These are phyloP conservation scores for Actinernus sp. DNA, from an alignment of 92 coral and sea anemone genomes.

Conservation along the genomic window DNA sequence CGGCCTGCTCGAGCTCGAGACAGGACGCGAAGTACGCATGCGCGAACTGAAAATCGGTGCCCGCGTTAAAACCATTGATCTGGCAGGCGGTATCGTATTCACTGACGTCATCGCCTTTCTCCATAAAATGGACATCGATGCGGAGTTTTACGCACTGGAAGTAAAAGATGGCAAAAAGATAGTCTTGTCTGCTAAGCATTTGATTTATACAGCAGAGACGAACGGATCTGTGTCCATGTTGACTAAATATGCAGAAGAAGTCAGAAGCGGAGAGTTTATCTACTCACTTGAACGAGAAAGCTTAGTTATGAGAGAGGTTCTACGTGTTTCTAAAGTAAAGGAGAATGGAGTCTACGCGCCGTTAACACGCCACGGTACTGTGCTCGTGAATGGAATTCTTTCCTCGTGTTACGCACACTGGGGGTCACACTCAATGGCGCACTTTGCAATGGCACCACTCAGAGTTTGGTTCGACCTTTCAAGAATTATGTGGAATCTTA, in stretches of 20 bases:
- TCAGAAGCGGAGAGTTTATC: slow-evolving; percentile 52
- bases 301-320: slow-evolving; percentile 14
- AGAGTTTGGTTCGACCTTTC: slow-evolving; percentile 36
- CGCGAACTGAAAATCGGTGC: slow-evolving; percentile 57
- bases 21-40: slow-evolving; percentile 51
- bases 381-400: slow-evolving; percentile 63
- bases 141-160: slow-evolving; percentile 31
- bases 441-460: slow-evolving; percentile 71
- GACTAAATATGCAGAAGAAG: slow-evolving; percentile 64
- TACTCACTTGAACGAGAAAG: slow-evolving; percentile 21
- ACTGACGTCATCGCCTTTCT: slow-evolving; percentile 74
- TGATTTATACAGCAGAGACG: slow-evolving; percentile 52
- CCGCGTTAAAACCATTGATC: slow-evolving; percentile 65
- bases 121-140: slow-evolving; percentile 34
- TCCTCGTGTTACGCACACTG: slow-evolving; percentile 86
- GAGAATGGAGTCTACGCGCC: slow-evolving; percentile 79
- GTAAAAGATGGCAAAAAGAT: slow-evolving; percentile 36
- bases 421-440: slow-evolving; percentile 70
- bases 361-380: slow-evolving; percentile 70
- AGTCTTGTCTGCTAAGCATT: slow-evolving; percentile 63
- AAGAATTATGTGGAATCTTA: too few relatives aligned
- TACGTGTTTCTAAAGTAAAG: slow-evolving; percentile 20
- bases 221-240: not conserved
- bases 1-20: slow-evolving; percentile 52
- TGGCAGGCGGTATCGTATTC: slow-evolving; percentile 26